phyloP scores from a whole-genome alignment of 2,113 vertebrate species.

The Pachypanchax playfairii region DNA sequence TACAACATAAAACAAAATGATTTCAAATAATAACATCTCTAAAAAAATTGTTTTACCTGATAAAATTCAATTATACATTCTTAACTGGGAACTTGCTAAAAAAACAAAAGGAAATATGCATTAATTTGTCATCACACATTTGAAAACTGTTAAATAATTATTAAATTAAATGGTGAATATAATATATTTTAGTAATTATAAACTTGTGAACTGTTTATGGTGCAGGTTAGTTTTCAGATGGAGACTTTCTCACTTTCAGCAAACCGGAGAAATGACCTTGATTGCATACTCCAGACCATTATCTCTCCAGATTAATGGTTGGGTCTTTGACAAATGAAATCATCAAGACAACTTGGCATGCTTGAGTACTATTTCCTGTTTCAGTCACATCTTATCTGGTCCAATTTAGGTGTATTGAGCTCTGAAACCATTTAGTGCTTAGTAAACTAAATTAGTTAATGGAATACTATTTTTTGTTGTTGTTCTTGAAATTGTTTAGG shows the following conservation, averaged over 20 bases:
- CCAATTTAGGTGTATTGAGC: background rate
- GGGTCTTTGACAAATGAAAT: conserved; percentile 65
- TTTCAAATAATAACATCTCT: no score
- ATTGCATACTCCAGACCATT: conserved; percentile 62
- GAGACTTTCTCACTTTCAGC: conserved; percentile 60
- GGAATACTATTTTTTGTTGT: no score
- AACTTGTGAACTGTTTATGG: conserved; percentile 73
- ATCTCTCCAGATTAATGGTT: conserved; percentile 68
- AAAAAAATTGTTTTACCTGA: no score
- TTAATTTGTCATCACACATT: conserved; percentile 38
- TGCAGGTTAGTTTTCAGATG: conserved; percentile 38
- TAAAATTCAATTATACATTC: no score
- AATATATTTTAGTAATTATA: conserved; percentile 66
- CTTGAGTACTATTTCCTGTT: conserved; percentile 40
- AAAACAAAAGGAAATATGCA: conserved; percentile 41
- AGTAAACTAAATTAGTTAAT: no score
- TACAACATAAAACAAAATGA: no score
- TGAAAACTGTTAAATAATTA: conserved; percentile 54
- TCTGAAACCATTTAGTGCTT: no score
- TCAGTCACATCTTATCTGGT: conserved; percentile 34
- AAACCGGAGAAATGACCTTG: conserved; percentile 69
- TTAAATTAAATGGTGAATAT: conserved; percentile 57
- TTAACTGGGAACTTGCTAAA: conserved; percentile 13
- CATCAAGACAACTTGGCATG: conserved; percentile 46
- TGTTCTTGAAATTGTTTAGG: no score